Base-by-base conservation (phyloP, 1,140 invertebrate species). In the Cephus cinctus region DNA sequence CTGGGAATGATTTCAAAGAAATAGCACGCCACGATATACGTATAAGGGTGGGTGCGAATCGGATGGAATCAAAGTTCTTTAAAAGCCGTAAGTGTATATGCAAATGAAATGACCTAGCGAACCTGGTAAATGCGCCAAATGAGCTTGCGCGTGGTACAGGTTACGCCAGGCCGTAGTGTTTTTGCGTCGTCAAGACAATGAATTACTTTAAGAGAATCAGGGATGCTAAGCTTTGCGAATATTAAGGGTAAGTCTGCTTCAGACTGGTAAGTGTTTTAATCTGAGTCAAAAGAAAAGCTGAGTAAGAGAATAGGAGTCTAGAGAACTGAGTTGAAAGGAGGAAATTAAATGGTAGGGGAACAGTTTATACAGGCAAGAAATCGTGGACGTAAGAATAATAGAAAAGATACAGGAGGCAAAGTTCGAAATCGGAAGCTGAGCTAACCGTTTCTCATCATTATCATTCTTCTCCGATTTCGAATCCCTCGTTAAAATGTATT, bases 401-500 rank as follows among this genome's bases (percentile, higher is more conserved):
- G 19, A 23, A 22, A 35, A 45, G 32, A 36, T 25, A 22, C 16
- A 14, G 12, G n/a, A 35, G 21, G 21, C n/a, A 31, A 45, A 12
- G 27, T 34, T 23, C 30, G 27, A 41, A 14, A 5, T 21, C 42
- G 18, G 8, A 43, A 43, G 22, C 18, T 23, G 19, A 22, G 18
- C 9, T 32, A n/a, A 32, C 4, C 19, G 30, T 34, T 19, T 43
- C 42, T 21, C 30, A 21, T 43, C 42, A 43, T 43, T 43, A 43
- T 34, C 30, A 1, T 46, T 46, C 44, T 36, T 46, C 44, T 46
- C 19, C 32, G 30, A 11, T 34, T 8, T 22, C 2, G 5, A 38
- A 11, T 15, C 43, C 20, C 44, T 54, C 34, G 35, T 35, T 15
- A 42, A 52, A 59, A 57, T 55, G 55, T 51, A 58, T 59, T 59